Base-by-base conservation (phyloP, 2,888 invertebrate species). In the Macropis europaea region DNA sequence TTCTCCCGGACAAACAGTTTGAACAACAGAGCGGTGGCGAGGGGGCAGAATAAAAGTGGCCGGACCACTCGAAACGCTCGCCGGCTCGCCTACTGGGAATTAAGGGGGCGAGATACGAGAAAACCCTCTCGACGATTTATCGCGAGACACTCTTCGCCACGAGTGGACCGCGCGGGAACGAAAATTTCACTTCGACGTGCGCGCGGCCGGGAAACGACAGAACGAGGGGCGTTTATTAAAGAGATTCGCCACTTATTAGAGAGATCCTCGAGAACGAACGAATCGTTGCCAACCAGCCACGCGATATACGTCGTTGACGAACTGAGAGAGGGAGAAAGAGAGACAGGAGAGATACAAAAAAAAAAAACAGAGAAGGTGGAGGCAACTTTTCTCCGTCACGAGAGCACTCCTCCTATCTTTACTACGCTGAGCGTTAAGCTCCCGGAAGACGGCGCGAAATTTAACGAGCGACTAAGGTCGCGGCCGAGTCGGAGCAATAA, bases 401-500 rank as follows among this genome's bases (percentile, higher is more conserved):
- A 68, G 64, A 26, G 59, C 59, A 62, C 70, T 63, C 60, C 57
- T 57, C 52, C 69, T 73, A 75, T 73, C 70, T 76, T 61, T 63
- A 64, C 66, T 47, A 67, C 48, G 53, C 48, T 30, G 57, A 64
- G 60, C 78, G 73, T 75, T 81, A 77, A 80, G 73, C 72, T 61
- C 47, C 57, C 66, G 62, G 73, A 77, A 76, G 76, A 77, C 57
- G 36, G 61, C 36, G 70, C 72, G 63, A 76, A 74, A 71, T 78
- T 78, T 81, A 81, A 76, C 78, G 72, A 78, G 73, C 67, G 78
- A 71, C 64, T 54, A 50, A 69, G 63, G 67, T 66, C 66, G 70
- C 47, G 40, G 32, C 17, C 24, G 42, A 63, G 45, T 56, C 54
- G 56, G 17, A 15, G 61, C 60, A 52, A 50, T 63, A 63, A 72